A percentile compares a stretch with the other conserved stretches of the same genome.
Conservation (phyloP, 2,888 invertebrate species). For the Gryllus longicercus region DNA sequence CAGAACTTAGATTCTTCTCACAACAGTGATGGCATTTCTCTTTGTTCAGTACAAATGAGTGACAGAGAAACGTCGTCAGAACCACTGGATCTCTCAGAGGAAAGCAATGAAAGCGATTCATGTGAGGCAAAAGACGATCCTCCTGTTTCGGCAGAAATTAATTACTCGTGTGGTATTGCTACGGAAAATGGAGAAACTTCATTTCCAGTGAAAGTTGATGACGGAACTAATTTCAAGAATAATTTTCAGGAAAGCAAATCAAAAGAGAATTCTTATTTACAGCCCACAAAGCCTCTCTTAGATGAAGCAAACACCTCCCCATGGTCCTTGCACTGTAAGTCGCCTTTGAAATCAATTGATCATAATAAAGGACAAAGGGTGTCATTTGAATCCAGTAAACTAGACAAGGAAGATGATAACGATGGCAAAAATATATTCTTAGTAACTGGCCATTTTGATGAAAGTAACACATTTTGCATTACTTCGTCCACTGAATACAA, state of each 20-base stretch:
- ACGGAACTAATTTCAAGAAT: background rate
- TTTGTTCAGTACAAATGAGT: no score
- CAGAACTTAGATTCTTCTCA: background rate
- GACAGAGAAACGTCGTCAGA: background rate
- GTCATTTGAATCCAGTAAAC: background rate
- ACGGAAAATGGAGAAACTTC: background rate
- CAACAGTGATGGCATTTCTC: background rate
- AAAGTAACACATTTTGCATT: background rate
- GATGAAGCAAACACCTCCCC: background rate
- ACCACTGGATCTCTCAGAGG: background rate
- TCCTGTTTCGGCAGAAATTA: background rate
- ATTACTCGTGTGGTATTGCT: background rate
- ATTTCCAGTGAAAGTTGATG: background rate
- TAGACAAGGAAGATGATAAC: background rate
- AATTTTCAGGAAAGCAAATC: no score
- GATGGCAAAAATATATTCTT: background rate
- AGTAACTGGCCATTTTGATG: background rate
- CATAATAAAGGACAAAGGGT: no score
- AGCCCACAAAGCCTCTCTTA: no score
- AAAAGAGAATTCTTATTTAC: no score
- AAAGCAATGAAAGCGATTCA: background rate
- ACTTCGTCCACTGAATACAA: background rate
- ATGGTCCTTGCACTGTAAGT: background rate
- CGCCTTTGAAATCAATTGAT: background rate
- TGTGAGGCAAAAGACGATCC: background rate